Percentiles rank a stretch among this genome's conserved stretches.
These are phyloP conservation scores for Chelidonichthys spinosus DNA, from an alignment of 2,797 vertebrate genomes.

Conservation along the genomic window DNA sequence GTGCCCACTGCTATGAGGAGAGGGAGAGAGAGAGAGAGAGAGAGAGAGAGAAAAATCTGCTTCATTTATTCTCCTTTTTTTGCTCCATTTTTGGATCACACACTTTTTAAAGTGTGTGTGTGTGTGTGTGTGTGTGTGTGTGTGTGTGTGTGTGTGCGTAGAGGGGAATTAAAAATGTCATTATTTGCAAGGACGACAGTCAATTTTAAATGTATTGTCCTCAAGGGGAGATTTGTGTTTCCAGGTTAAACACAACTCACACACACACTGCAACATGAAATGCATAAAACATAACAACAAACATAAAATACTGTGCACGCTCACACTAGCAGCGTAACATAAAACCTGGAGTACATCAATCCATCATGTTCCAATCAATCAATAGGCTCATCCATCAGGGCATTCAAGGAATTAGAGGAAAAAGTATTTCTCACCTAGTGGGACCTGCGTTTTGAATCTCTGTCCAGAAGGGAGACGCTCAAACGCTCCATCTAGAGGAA, in stretches of 20 bases:
- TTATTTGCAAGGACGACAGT: conserved; percentile 1
- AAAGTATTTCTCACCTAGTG: not conserved
- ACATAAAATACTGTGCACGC: not conserved
- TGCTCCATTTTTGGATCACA: conserved; percentile 5
- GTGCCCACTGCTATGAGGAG: conserved; percentile 12
- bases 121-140: conserved; percentile 15
- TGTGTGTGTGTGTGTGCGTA: conserved; percentile 22
- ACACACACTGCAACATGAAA: not conserved
- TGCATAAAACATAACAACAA: not conserved
- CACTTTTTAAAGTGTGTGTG: conserved; percentile 8
- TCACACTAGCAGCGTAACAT: not conserved
- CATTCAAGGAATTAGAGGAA: not conserved
- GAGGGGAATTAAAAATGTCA: conserved; percentile 3
- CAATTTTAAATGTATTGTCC: conserved; percentile 2
- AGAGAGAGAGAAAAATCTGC: conserved; percentile 13
- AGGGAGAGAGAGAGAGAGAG: not conserved
- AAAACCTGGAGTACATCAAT: not conserved
- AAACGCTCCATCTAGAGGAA: not conserved
- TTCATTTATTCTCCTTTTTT: conserved; percentile 1
- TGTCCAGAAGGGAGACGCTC: not conserved
- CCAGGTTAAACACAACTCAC: not conserved
- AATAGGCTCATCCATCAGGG: not conserved
- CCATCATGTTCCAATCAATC: conserved; percentile 4
- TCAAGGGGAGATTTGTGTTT: not conserved
- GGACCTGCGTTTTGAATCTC: not conserved